A percentile compares a stretch with the other conserved stretches of the same genome.
Conservation (phyloP, 2,797 vertebrate species). For the Ceyx erithaca region DNA sequence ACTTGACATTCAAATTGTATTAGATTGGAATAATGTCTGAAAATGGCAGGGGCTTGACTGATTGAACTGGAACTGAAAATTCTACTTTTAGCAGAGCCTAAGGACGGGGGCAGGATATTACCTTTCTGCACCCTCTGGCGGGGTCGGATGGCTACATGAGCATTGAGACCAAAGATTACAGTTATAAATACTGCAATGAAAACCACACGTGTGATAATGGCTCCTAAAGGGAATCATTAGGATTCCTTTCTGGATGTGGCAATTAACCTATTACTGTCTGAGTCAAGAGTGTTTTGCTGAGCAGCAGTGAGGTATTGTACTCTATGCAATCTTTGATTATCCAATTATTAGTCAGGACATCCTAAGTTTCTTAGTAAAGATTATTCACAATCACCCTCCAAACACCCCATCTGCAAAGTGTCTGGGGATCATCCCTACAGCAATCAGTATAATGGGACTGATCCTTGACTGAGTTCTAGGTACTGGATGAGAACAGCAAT, state of each 20-base stretch:
- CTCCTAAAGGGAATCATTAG: slow-evolving; percentile 52
- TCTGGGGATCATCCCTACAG: background rate
- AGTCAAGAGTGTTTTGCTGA: background rate
- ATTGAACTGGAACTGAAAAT: slow-evolving; percentile 55
- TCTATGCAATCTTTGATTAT: background rate
- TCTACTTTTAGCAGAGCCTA: slow-evolving; percentile 47
- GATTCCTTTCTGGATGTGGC: slow-evolving; percentile 33
- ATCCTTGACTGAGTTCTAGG: background rate
- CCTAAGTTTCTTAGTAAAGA: background rate
- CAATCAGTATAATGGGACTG: background rate
- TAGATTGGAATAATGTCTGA: slow-evolving; percentile 44
- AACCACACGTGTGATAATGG: background rate
- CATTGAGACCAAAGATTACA: slow-evolving; percentile 43
- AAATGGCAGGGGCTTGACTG: slow-evolving; percentile 44
- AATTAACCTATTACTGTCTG: slow-evolving; percentile 50
- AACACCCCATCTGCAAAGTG: background rate
- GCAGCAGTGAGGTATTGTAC: background rate
- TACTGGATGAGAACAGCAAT: background rate
- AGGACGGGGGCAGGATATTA: slow-evolving; percentile 27
- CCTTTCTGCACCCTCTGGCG: slow-evolving; percentile 47
- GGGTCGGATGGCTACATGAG: slow-evolving; percentile 14
- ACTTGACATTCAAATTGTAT: slow-evolving; percentile 54
- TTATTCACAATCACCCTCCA: background rate
- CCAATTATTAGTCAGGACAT: background rate
- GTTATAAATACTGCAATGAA: slow-evolving; percentile 40